Evolutionary conservation across 2,113 vertebrate genomes (phyloP), one percentile per base, ranked within the genome.

Genomic region (Lepisosteus osseus): DNA sequence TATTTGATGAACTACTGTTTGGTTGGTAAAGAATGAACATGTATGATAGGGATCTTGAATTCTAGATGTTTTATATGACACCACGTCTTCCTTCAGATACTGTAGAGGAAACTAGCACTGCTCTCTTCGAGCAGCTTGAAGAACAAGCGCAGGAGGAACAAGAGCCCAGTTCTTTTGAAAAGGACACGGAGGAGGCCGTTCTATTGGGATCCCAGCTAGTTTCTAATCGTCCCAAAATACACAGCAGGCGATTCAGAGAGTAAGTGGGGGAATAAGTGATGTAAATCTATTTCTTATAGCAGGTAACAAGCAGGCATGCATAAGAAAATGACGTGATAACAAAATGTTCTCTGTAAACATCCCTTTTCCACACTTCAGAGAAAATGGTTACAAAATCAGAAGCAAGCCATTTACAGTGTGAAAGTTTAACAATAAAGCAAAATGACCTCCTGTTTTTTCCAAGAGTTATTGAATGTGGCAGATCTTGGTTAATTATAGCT

Each of bases 241-340:
- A 99, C 74, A 98, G 97, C 73, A 94, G 97, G 71, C 94, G 95
- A 72, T 99, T 98, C 82, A 90, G 97, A 90, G 96, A 98, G 97
- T 99, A 90, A 94, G 96, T 29, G 29, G 29, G 29, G 29, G 29
- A 29, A 29, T 1, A 29, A 29, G 29, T 29, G 29, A 29, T 29
- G 29, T 29, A 29, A 29, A 29, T 29, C 29, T 29, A 29, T 29
- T 29, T 29, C 29, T 29, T 29, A 29, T 2, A 29, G 29, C 29
- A 29, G 29, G 29, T 29, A 29, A 29, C 29, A 29, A 29, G 29
- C 29, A 29, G 2, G 29, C 29, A 29, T 29, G 29, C 29, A 29
- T 29, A 29, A 29, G 29, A 29, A 29, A 29, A 29, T 29, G 29
- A 29, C 1, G 1, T 29, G 29, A 29, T 29, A 1, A 29, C 29